phyloP scores from a whole-genome alignment of 2,113 vertebrate species.

The Toxotes chatareus region DNA sequence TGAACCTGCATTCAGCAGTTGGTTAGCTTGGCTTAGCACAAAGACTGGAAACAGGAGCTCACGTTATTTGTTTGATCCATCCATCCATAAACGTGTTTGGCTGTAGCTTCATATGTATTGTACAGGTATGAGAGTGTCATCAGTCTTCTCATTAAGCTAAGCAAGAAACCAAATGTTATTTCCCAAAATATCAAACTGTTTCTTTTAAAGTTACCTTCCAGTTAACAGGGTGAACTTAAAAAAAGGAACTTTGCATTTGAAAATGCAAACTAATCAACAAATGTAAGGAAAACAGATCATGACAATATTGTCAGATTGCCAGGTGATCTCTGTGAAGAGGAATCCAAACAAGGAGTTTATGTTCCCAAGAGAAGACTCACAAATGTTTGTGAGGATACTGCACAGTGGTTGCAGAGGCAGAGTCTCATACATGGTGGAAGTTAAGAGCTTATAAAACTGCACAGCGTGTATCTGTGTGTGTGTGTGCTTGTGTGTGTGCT shows the following conservation, averaged over 20 bases:
- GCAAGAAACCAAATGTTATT: not conserved
- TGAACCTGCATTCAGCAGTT: not conserved
- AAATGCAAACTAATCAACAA: not conserved
- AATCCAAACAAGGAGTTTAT: not conserved
- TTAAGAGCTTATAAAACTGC: conserved; percentile 9
- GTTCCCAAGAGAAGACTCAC: not conserved
- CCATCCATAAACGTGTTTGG: not conserved
- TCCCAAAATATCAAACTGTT: not conserved
- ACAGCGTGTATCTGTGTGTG: not conserved
- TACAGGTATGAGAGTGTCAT: not conserved
- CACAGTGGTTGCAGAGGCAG: not conserved
- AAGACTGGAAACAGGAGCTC: not conserved
- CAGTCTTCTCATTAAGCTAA: not conserved
- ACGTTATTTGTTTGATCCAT: not conserved
- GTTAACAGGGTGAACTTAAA: not conserved
- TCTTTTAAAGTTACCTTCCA: not conserved
- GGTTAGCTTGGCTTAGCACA: conserved; percentile 7
- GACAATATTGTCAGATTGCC: not conserved
- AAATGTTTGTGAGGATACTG: not conserved
- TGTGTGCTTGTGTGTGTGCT: not conserved
- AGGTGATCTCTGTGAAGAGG: not conserved
- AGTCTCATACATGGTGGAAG: conserved; percentile 8
- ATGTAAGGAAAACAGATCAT: not conserved
- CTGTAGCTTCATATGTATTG: not conserved
- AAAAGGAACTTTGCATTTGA: not conserved